Base-by-base conservation (phyloP, 1,140 invertebrate species). In the Watersipora subatra region DNA sequence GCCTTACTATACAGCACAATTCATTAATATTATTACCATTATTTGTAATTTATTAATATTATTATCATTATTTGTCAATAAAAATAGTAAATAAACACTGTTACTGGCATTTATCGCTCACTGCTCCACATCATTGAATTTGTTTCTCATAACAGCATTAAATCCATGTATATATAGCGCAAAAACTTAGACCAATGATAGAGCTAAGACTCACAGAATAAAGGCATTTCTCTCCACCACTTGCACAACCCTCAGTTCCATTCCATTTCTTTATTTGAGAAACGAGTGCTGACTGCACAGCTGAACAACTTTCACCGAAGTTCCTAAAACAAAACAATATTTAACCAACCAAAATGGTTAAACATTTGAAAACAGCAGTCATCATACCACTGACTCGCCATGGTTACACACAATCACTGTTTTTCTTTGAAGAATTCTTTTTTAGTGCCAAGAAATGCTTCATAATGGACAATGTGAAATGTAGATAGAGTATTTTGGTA, bases 191-290 rank as follows among this genome's bases (percentile, higher is more conserved):
- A 25, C 22, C 7, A 12, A 24, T 12, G 22, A 28, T 17, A 7
- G 7, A 7, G 22, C 22, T 22, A 12, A 24, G 27, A 70, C 68
- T 68, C 73, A 80, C 78, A 28, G 63, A 66, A 67, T 81, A 82
- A 7, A 73, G 65, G 64, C 80, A 82, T 71, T 81, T 80, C 66
- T 82, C 79, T 28, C 79, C 76, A 19, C 67, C 67, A 26, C 65
- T 64, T 63, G 69, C 71, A 68, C 76, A 78, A 56, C 65, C 65
- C 29, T 69, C 69, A 57, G 70, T 64, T 24, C 69, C 68, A 24
- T 69, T 73, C 76, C 75, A 77, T n/a, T 57, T 46, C 26, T 74
- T 67, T 20, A 78, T 76, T 65, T 76, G 74, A 1, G 64, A 46
- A 1, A 73, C 65, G 24, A 76, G 64, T 62, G 70, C 64, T 55